phyloP scores from a whole-genome alignment of 2,113 vertebrate genomes.

The Ptilorrhoa leucosticta region DNA sequence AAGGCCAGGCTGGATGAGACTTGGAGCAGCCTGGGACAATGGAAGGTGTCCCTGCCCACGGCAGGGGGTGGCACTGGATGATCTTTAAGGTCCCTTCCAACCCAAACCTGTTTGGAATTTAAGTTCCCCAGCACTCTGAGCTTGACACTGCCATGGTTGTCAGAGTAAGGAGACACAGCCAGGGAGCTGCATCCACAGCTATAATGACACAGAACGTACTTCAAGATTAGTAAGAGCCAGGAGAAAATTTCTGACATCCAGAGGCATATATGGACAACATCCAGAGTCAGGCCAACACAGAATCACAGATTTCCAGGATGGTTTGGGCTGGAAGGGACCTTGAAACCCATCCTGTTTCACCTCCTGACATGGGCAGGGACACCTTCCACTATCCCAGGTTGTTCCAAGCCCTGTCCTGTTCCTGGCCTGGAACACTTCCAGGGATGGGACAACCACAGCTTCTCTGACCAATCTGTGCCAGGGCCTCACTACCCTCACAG shows the following conservation, averaged over 20 bases:
- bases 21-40: neutral
- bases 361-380: neutral
- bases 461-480: neutral
- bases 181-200: neutral
- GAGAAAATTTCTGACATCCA: neutral
- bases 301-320: neutral
- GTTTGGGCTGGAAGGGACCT: neutral
- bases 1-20: fast-evolving
- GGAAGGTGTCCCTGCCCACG: neutral
- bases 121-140: neutral
- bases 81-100: neutral
- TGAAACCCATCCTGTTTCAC: neutral
- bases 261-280: fast-evolving
- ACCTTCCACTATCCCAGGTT: neutral
- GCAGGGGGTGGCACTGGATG: neutral
- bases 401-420: neutral
- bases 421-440: neutral
- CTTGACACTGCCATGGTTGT: neutral
- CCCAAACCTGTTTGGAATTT: neutral
- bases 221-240: neutral
- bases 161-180: neutral
- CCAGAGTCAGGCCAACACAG: neutral
- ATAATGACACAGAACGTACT: neutral
- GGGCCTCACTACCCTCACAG: neutral
- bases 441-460: neutral